Percentiles rank a stretch among this genome's conserved stretches.
phyloP scores from a whole-genome alignment of 2,113 vertebrate genomes.

The Madoqua kirkii region DNA sequence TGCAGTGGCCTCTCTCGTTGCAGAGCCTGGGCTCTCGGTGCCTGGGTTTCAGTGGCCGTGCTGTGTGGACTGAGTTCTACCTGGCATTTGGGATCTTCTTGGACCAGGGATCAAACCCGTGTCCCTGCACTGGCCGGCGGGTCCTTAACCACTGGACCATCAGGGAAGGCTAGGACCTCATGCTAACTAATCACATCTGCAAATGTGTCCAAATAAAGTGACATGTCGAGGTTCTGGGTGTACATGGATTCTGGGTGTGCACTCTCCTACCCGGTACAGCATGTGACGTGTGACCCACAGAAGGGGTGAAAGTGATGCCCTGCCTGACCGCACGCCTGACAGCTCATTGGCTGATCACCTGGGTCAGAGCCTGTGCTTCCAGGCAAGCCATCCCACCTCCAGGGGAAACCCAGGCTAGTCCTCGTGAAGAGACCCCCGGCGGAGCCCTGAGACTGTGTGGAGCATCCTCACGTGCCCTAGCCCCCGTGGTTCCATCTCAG shows the following conservation, averaged over 20 bases:
- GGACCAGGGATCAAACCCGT: not conserved
- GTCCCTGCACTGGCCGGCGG: not conserved
- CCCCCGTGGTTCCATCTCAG: accelerated
- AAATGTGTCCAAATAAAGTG: not conserved
- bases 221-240: not conserved
- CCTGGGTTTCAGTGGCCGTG: not conserved
- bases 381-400: accelerated
- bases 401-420: accelerated
- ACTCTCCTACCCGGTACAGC: accelerated
- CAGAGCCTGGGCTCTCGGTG: accelerated
- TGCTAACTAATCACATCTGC: not conserved
- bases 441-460: not conserved
- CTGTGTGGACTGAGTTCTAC: accelerated
- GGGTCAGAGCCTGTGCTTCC: not conserved
- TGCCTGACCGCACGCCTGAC: not conserved
- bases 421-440: accelerated
- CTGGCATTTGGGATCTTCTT: not conserved
- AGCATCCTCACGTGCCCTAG: not conserved
- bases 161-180: not conserved
- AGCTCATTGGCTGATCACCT: accelerated
- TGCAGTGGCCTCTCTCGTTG: not conserved
- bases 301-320: accelerated
- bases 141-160: not conserved
- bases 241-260: not conserved
- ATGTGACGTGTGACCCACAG: not conserved